Conservation (phyloP, 2,113 vertebrate species). For the Craseonycteris thonglongyai region DNA sequence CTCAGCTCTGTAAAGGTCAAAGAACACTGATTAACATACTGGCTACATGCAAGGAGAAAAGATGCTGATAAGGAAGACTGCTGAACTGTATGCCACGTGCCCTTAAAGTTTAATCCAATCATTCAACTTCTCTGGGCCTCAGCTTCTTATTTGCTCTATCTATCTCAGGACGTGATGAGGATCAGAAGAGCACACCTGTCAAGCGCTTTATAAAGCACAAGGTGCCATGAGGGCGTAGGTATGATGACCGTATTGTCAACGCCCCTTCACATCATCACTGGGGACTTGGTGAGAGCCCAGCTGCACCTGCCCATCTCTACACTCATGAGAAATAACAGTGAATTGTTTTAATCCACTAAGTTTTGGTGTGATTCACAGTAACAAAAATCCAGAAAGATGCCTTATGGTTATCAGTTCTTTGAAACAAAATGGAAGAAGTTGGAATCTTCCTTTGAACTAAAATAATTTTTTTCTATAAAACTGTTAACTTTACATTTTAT, state of each 20-base stretch:
- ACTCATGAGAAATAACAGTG: neutral
- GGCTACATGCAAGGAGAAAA: neutral
- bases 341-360: neutral
- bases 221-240: neutral
- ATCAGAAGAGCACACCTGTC: neutral
- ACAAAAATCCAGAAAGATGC: neutral
- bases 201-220: neutral
- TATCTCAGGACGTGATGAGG: neutral
- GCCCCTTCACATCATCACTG: neutral
- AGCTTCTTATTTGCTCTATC: neutral
- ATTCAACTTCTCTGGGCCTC: neutral
- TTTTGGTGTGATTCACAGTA: neutral
- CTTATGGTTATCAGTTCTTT: neutral
- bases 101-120: neutral
- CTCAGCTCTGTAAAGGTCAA: neutral
- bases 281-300: neutral
- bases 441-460: conserved; percentile 17
- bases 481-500: conserved; percentile 10
- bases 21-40: neutral
- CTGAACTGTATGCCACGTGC: neutral
- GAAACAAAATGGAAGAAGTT: neutral
- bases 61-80: neutral
- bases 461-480: neutral
- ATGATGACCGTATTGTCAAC: neutral
- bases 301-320: neutral